Conservation (phyloP, 2,888 invertebrate genomes). For the Alloplasta piceator region DNA sequence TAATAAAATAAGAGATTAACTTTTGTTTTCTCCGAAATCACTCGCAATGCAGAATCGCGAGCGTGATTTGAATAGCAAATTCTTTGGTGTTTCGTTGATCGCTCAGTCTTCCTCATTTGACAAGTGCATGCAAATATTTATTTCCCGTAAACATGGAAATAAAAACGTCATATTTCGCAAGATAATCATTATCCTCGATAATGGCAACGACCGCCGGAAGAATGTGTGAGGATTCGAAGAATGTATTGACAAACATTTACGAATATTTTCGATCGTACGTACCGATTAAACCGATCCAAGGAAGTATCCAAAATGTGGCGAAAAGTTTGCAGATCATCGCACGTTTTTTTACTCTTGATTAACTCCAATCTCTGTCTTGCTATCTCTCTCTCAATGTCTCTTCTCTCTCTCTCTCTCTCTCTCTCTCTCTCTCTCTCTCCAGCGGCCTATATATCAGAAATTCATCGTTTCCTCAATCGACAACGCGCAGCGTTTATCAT, state of each 20-base stretch:
- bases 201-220: too few relatives aligned
- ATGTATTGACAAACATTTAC: too few relatives aligned
- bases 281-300: conserved; percentile 78
- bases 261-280: conserved; percentile 57
- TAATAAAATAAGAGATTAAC: too few relatives aligned
- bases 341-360: conserved; percentile 62
- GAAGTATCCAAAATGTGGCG: conserved; percentile 78
- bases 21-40: too few relatives aligned
- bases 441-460: conserved; percentile 43
- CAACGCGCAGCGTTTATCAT: conserved; percentile 8
- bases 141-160: too few relatives aligned
- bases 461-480: conserved; percentile 44
- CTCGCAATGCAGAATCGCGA: not conserved
- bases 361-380: conserved; percentile 32
- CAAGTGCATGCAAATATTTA: not conserved
- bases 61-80: conserved; percentile 17
- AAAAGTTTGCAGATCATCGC: conserved; percentile 81
- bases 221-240: too few relatives aligned
- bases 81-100: not conserved
- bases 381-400: not conserved
- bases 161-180: not conserved
- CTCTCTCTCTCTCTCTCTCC: not conserved
- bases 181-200: not conserved
- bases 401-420: too few relatives aligned
- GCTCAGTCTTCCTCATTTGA: not conserved